Percentiles rank a stretch among this genome's conserved stretches.
Evolutionary conservation across 1,140 invertebrate genomes (phyloP).

Genomic region (Drosophila seguyi): DNA sequence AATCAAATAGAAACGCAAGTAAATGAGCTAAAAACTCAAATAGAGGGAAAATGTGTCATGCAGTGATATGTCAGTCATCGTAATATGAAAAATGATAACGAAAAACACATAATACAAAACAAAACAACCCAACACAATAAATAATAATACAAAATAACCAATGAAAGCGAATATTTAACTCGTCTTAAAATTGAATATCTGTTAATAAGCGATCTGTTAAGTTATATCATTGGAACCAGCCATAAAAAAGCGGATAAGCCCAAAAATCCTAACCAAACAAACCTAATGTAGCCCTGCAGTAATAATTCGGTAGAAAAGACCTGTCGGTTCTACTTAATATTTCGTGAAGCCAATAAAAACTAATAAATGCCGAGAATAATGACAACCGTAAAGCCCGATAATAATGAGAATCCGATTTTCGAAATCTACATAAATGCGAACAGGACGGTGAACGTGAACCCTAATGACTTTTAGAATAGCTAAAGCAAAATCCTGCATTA

Average conservation of each 20-base stretch:
- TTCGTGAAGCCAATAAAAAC: constrained; percentile 21
- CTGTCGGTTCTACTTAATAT: constrained; percentile 18
- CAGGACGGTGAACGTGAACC: constrained; percentile 80
- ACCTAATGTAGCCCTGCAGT: constrained; percentile 47
- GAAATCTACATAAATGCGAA: constrained; percentile 60
- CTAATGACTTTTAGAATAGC: constrained; percentile 77
- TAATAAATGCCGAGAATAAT: constrained; percentile 19
- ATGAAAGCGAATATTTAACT: constrained; percentile 65
- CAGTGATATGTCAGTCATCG: constrained; percentile 89
- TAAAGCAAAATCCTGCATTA: constrained; percentile 68
- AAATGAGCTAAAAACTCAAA: constrained; percentile 96
- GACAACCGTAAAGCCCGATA: constrained; percentile 26
- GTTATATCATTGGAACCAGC: constrained; percentile 36
- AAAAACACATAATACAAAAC: constrained; percentile 35
- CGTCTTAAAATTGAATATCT: constrained; percentile 69
- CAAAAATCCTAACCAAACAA: constrained; percentile 16
- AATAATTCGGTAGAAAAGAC: constrained; percentile 42
- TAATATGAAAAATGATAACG: constrained; percentile 55
- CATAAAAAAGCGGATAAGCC: constrained; percentile 13
- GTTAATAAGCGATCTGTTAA: constrained; percentile 64
- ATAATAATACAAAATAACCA: constrained; percentile 35
- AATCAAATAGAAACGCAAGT: constrained; percentile 97
- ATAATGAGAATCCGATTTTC: constrained; percentile 25
- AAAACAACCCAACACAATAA: constrained; percentile 29
- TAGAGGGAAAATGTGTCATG: constrained; percentile 96